These are phyloP conservation scores for Acanthosepion esculentum DNA, from an alignment of 2,888 invertebrate species.

Conservation along the genomic window DNA sequence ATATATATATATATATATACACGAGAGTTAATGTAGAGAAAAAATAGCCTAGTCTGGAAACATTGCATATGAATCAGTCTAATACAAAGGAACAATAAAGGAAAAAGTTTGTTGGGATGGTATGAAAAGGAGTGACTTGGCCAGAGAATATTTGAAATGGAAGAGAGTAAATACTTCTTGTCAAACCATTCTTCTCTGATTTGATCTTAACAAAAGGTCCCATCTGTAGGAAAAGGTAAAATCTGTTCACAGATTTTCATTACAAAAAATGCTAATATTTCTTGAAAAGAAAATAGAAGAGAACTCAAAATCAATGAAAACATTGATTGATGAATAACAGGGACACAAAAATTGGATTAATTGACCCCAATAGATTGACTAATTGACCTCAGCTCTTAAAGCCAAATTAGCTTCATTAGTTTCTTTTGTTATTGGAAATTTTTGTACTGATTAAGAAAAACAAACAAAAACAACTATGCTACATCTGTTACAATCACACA, in stretches of 20 bases:
- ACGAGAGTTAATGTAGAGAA: too few relatives aligned
- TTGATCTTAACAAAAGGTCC: not conserved
- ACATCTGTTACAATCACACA: not conserved
- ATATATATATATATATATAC: too few relatives aligned
- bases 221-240: not conserved
- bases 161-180: not conserved
- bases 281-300: not conserved
- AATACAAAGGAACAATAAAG: too few relatives aligned
- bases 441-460: not conserved
- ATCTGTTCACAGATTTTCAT: not conserved
- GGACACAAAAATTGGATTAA: not conserved
- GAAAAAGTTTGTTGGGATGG: too few relatives aligned
- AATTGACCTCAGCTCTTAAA: not conserved
- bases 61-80: too few relatives aligned
- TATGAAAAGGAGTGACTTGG: too few relatives aligned
- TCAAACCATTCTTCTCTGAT: not conserved
- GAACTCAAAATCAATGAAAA: not conserved
- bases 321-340: not conserved
- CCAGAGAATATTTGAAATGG: too few relatives aligned
- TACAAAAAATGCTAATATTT: too few relatives aligned
- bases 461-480: not conserved
- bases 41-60: too few relatives aligned
- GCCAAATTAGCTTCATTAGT: not conserved
- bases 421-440: not conserved
- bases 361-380: conserved; percentile 17